Evolutionary conservation across 2,888 invertebrate species (phyloP).

Genomic region (Nomada fabriciana): DNA sequence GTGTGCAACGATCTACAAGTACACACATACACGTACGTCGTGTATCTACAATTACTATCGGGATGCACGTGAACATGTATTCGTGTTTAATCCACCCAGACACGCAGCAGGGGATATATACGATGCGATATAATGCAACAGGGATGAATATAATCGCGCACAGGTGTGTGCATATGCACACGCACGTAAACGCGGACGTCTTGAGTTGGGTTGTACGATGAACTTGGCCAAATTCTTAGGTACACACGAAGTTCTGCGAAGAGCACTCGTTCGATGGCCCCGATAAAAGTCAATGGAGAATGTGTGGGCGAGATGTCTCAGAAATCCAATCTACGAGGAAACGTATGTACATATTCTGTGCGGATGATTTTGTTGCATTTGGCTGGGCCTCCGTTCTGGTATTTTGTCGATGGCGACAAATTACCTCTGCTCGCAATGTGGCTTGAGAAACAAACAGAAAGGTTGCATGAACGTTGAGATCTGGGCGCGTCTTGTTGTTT

Average conservation of each 20-base stretch:
- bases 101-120: conserved; percentile 48
- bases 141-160: conserved; percentile 44
- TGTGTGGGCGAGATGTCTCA: background rate
- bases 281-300: conserved; percentile 9
- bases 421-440: no score
- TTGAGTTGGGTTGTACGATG: background rate
- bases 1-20: conserved; percentile 1
- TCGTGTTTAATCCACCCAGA: conserved; percentile 40
- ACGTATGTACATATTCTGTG: background rate
- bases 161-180: conserved; percentile 25
- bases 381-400: no score
- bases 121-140: conserved; percentile 48
- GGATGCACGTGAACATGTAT: background rate
- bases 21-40: conserved; percentile 14
- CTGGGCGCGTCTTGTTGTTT: background rate
- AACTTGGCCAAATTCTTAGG: conserved; percentile 28
- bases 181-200: background rate
- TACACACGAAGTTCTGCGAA: background rate
- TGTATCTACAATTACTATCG: conserved; percentile 29
- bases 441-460: background rate
- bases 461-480: no score
- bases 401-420: no score
- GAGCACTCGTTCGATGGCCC: background rate
- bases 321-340: background rate
- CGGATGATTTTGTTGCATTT: background rate